Conservation (phyloP, 2,797 vertebrate species). For the Aplochiton taeniatus region DNA sequence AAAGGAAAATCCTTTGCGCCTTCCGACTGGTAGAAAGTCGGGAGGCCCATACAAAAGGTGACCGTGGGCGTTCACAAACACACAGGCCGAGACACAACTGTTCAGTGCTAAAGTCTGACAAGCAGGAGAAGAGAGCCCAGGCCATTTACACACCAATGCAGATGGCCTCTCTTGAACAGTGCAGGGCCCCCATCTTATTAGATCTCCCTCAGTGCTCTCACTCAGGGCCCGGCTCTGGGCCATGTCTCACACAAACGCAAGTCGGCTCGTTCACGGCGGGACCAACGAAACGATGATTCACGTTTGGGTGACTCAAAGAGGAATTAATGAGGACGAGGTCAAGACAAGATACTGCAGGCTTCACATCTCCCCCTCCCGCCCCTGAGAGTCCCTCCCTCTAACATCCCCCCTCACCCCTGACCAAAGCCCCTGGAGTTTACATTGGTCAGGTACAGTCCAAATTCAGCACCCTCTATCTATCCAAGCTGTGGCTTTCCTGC, state of each 20-base stretch:
- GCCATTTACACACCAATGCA: not conserved
- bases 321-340: not conserved
- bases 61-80: no score
- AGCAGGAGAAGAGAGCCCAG: not conserved
- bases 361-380: no score
- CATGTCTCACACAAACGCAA: not conserved
- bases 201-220: not conserved
- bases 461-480: conserved; percentile 21
- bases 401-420: not conserved
- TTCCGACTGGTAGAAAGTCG: no score
- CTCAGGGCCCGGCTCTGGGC: not conserved
- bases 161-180: conserved; percentile 1
- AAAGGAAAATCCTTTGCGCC: no score
- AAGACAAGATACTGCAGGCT: no score
- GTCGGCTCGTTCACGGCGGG: not conserved
- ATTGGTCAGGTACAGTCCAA: conserved; percentile 23
- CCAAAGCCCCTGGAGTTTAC: conserved; percentile 12
- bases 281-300: not conserved
- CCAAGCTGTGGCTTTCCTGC: not conserved
- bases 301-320: not conserved
- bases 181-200: not conserved
- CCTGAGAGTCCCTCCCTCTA: no score
- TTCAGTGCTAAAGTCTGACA: no score
- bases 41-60: no score
- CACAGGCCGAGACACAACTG: no score